Evolutionary conservation across 1,140 invertebrate species (phyloP).

Genomic region (Proctacanthus coquilletti): DNA sequence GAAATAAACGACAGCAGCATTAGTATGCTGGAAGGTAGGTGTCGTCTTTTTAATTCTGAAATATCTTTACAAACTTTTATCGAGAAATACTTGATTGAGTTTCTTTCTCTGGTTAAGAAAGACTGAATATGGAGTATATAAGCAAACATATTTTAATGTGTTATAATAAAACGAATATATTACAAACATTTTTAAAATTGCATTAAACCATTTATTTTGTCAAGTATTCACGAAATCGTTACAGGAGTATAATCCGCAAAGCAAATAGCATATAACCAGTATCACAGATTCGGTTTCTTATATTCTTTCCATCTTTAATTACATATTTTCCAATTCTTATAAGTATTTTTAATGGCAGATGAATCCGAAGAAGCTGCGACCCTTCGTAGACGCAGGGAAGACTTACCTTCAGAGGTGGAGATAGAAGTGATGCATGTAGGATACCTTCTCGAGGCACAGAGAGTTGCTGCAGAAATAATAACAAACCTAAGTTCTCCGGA

Average conservation of each 20-base stretch:
- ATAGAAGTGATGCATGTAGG: slow-evolving; percentile 33
- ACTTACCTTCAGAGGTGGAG: slow-evolving; percentile 14
- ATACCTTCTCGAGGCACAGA: slow-evolving; percentile 42
- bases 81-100: too few species aligned
- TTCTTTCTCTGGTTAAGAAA: too few species aligned
- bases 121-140: too few species aligned
- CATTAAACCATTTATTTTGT: too few species aligned
- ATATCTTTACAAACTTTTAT: too few species aligned
- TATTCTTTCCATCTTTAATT: not conserved
- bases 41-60: not conserved
- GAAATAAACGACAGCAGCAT: too few species aligned
- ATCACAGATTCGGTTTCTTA: not conserved
- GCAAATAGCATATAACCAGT: too few species aligned
- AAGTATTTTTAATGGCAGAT: slow-evolving; percentile 22
- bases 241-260: too few species aligned
- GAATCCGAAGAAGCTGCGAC: slow-evolving; percentile 9
- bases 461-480: slow-evolving; percentile 48
- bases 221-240: too few species aligned
- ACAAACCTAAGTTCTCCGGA: slow-evolving; percentile 52
- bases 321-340: not conserved
- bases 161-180: too few species aligned
- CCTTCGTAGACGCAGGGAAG: slow-evolving; percentile 13
- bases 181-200: too few species aligned
- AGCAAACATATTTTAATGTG: too few species aligned
- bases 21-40: not conserved